A percentile compares a stretch with the other conserved stretches of the same genome.
Evolutionary conservation across 2,113 vertebrate species (phyloP).

Genomic region (Vulpes lagopus): DNA sequence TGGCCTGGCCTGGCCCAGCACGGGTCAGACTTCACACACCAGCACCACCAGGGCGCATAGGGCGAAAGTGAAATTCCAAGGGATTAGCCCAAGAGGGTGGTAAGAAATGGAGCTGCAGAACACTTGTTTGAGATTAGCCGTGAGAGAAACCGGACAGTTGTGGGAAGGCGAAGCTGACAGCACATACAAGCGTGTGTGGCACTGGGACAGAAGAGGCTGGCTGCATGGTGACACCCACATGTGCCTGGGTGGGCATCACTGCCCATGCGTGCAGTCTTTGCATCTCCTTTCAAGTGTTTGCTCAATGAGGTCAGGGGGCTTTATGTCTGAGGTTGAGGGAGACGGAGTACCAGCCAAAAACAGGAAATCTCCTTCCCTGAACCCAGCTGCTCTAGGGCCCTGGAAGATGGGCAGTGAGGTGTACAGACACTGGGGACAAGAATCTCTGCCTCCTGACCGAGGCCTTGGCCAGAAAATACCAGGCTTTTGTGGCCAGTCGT

Average conservation of each 20-base stretch:
- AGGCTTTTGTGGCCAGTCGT: not conserved
- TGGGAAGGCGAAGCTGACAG: not conserved
- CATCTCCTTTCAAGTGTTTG: not conserved
- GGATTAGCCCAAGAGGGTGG: slow-evolving; percentile 74
- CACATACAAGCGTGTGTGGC: fast-evolving
- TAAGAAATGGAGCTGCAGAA: not conserved
- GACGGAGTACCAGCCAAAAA: not conserved
- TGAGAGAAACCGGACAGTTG: not conserved
- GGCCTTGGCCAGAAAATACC: not conserved
- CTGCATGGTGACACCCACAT: not conserved
- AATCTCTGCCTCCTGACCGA: not conserved
- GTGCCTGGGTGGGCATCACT: too few species aligned
- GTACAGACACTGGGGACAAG: not conserved
- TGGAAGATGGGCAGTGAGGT: not conserved
- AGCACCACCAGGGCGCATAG: not conserved
- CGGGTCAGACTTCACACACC: not conserved
- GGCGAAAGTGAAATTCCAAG: slow-evolving; percentile 17
- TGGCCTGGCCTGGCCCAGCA: not conserved
- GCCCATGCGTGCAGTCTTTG: not conserved
- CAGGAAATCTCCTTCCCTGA: not conserved
- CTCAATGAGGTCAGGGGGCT: not conserved
- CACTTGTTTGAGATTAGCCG: slow-evolving; percentile 53
- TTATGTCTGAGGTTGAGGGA: not conserved
- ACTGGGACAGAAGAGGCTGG: not conserved
- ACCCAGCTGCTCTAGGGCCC: not conserved